A percentile compares a stretch with the other conserved stretches of the same genome.
Evolutionary conservation across 2,888 invertebrate species (phyloP).

Genomic region (Adineta ricciae): DNA sequence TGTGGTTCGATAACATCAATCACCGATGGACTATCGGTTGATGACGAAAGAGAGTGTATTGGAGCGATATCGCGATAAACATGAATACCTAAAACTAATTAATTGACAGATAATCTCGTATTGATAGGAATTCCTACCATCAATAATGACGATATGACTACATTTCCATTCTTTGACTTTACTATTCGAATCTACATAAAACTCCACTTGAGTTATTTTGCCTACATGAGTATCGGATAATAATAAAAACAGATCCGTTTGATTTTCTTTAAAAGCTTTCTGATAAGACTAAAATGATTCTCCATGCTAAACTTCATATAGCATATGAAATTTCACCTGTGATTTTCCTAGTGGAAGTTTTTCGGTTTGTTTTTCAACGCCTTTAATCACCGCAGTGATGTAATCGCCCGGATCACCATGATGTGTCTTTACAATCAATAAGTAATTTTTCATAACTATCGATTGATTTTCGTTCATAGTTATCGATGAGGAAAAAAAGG

Average conservation of each 20-base stretch:
- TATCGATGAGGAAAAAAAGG: not conserved
- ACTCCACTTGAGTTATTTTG: not conserved
- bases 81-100: not conserved
- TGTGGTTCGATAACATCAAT: not conserved
- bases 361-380: not conserved
- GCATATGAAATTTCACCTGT: not conserved
- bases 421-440: not conserved
- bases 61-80: not conserved
- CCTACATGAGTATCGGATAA: not conserved
- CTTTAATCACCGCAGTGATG: not conserved
- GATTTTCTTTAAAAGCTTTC: slow-evolving; percentile 8
- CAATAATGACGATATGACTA: not conserved
- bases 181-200: not conserved
- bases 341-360: not conserved
- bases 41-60: not conserved
- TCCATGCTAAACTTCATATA: not conserved
- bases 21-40: not conserved
- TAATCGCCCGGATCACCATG: not conserved
- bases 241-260: not conserved
- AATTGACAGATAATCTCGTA: not conserved
- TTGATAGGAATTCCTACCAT: not conserved
- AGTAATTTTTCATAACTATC: not conserved
- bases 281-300: not conserved
- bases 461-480: not conserved
- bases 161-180: slow-evolving; percentile 13